phyloP scores from a whole-genome alignment of 2,888 invertebrate species.

The Drosophila prolongata region DNA sequence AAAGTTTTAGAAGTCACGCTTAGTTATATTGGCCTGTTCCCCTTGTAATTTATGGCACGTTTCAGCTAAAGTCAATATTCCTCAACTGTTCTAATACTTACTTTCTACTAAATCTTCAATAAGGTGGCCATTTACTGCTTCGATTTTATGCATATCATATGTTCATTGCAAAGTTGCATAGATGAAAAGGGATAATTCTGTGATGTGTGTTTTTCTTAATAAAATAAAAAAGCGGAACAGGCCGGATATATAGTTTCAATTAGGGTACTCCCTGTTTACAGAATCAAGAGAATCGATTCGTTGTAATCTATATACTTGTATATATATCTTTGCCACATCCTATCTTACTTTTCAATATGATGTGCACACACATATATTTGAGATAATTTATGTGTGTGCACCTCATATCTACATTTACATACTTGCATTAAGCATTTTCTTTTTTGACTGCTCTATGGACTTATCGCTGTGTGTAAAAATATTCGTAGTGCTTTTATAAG shows the following conservation, averaged over 20 bases:
- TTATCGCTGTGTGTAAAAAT: constrained; percentile 32
- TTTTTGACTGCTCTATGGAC: constrained; percentile 27
- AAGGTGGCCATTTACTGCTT: neutral
- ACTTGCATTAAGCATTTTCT: constrained; percentile 13
- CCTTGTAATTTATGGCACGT: too few relatives aligned
- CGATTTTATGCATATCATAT: too few relatives aligned
- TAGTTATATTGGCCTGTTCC: neutral
- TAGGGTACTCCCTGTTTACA: neutral
- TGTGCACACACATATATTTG: constrained; percentile 13
- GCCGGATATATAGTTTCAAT: neutral
- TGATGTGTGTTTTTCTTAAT: too few relatives aligned
- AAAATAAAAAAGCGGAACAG: neutral
- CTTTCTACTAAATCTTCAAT: neutral
- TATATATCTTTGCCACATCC: constrained; percentile 24
- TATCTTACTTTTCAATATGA: constrained; percentile 1
- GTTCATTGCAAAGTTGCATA: too few relatives aligned
- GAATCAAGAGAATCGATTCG: too few relatives aligned
- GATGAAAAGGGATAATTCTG: too few relatives aligned
- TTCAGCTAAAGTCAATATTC: too few relatives aligned
- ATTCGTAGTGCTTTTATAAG: constrained; percentile 41
- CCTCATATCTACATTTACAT: constrained; percentile 18
- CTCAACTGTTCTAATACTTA: neutral
- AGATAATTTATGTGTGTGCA: constrained; percentile 4
- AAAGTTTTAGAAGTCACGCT: neutral
- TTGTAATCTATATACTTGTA: constrained; percentile 1